These are phyloP conservation scores for Trisateles emortualis DNA, from an alignment of 2,888 invertebrate species.

Conservation along the genomic window DNA sequence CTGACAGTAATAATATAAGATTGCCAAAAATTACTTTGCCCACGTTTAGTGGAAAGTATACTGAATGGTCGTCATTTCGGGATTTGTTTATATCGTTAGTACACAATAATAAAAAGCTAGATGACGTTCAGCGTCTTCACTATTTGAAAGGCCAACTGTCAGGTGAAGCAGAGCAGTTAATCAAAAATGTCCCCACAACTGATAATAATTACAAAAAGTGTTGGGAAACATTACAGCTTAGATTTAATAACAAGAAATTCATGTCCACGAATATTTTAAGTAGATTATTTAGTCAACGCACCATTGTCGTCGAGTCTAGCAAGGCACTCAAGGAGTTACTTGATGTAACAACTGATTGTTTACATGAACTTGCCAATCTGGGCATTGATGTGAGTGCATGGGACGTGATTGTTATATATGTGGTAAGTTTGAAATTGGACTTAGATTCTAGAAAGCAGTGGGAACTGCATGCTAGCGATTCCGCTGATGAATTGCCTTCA, in stretches of 20 bases:
- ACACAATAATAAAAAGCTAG: too few species aligned
- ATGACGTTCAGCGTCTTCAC: too few species aligned
- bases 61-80: too few species aligned
- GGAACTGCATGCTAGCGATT: slow-evolving; percentile 1
- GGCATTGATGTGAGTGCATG: slow-evolving; percentile 1
- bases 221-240: slow-evolving; percentile 5
- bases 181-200: too few species aligned
- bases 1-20: too few species aligned
- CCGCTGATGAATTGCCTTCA: too few species aligned
- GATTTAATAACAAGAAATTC: slow-evolving; percentile 6
- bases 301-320: slow-evolving; percentile 3
- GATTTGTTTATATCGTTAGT: too few species aligned
- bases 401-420: slow-evolving; percentile 1
- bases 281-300: slow-evolving; percentile 6
- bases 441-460: slow-evolving; percentile 1
- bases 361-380: slow-evolving; percentile 8
- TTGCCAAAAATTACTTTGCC: too few species aligned
- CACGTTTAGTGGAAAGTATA: too few species aligned
- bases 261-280: slow-evolving; percentile 16
- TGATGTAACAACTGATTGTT: slow-evolving; percentile 8
- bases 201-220: neutral
- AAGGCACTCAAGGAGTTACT: slow-evolving; percentile 5
- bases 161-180: too few species aligned
- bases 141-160: too few species aligned
- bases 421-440: slow-evolving; percentile 3